Evolutionary conservation across 2,113 vertebrate genomes (phyloP).

Genomic region (Polyodon spathula): DNA sequence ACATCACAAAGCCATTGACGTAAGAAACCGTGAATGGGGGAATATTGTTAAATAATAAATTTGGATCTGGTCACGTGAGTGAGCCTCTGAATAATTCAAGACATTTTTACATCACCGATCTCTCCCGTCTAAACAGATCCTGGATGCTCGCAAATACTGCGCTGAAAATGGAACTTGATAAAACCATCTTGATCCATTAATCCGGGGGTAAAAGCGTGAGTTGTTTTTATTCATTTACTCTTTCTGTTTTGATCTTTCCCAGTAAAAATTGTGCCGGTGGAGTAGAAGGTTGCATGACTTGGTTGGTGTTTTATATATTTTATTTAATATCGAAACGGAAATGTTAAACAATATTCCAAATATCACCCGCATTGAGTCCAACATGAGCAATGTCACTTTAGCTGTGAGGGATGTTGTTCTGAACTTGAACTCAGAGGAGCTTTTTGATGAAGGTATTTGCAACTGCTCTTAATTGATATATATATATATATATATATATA

Average conservation of each 20-base stretch:
- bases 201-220: slow-evolving; percentile 14
- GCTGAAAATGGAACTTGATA: slow-evolving; percentile 9
- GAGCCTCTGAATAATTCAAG: slow-evolving; percentile 32
- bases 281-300: not conserved
- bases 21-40: slow-evolving; percentile 18
- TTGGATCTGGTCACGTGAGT: slow-evolving; percentile 31
- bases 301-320: not conserved
- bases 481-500: not conserved
- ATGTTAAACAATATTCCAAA: not conserved
- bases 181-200: slow-evolving; percentile 2
- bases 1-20: slow-evolving; percentile 16
- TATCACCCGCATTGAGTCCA: not conserved
- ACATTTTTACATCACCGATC: not conserved
- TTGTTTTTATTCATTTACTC: slow-evolving; percentile 10
- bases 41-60: slow-evolving; percentile 43
- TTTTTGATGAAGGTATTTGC: slow-evolving; percentile 4
- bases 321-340: slow-evolving; percentile 1
- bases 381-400: not conserved
- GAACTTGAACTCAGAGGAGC: not conserved
- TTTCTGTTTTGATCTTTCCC: not conserved
- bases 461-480: too few relatives aligned
- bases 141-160: slow-evolving; percentile 4
- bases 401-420: not conserved
- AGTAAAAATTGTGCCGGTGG: slow-evolving; percentile 6
- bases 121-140: not conserved